Conservation (phyloP, 2,888 invertebrate genomes). For the Cephus rjabovi region DNA sequence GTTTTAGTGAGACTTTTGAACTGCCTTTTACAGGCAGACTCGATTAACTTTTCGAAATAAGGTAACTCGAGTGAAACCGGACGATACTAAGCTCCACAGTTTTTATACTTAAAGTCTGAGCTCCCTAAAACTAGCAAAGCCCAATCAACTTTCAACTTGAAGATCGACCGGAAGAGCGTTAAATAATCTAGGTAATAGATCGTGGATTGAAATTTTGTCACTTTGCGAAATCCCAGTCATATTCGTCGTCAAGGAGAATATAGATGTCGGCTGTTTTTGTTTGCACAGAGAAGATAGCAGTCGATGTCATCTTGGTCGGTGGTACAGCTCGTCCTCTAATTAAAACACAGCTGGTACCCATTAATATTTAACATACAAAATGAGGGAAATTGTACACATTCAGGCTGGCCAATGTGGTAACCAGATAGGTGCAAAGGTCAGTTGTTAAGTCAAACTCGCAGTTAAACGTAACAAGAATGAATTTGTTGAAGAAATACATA, state of each 20-base stretch:
- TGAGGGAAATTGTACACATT: constrained; percentile 86
- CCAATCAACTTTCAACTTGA: background rate
- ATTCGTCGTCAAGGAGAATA: constrained; percentile 16
- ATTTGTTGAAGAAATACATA: constrained; percentile 55
- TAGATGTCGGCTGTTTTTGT: constrained; percentile 33
- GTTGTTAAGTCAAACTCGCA: constrained; percentile 19
- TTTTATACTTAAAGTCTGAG: background rate
- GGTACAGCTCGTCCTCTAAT: background rate
- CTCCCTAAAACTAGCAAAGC: background rate
- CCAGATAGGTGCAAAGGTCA: constrained; percentile 82
- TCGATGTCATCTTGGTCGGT: background rate
- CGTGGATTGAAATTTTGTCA: background rate
- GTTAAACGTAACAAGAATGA: background rate
- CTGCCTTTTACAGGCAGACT: constrained; percentile 3
- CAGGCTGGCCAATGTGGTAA: constrained; percentile 92
- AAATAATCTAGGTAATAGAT: too few species aligned
- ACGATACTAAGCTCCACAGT: background rate
- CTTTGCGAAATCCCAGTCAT: constrained; percentile 3
- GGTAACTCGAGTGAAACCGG: background rate
- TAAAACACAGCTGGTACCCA: background rate
- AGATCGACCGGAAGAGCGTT: background rate
- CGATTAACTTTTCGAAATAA: background rate
- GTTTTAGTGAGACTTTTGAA: constrained; percentile 12
- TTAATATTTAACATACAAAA: constrained; percentile 46
- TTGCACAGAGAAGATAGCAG: constrained; percentile 9